Evolutionary conservation across 2,113 vertebrate species (phyloP).

Genomic region (Prietella phreatophila): DNA sequence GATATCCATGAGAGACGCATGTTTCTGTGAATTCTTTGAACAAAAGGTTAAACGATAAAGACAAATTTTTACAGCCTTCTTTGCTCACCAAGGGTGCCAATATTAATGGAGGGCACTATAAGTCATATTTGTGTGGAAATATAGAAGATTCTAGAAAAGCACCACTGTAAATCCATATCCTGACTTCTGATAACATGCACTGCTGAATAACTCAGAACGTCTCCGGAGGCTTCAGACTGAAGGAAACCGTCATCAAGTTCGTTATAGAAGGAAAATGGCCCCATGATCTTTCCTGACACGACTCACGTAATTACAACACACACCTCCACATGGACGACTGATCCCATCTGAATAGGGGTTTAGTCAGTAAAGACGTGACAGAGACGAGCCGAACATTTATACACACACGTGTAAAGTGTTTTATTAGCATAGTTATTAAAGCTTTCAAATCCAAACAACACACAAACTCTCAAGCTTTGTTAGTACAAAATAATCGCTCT

Average conservation of each 20-base stretch:
- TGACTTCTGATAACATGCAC: too few species aligned
- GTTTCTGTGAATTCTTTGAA: too few species aligned
- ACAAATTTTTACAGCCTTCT: too few species aligned
- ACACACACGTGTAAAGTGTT: constrained; percentile 1
- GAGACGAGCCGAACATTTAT: neutral
- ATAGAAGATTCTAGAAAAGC: too few species aligned
- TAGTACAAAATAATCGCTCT: neutral
- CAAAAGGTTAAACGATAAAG: too few species aligned
- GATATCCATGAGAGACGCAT: too few species aligned
- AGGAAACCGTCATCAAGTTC: neutral
- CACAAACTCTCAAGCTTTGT: neutral
- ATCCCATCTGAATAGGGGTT: neutral
- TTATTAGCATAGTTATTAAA: constrained; percentile 7
- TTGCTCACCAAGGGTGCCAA: too few species aligned
- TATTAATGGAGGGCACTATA: too few species aligned
- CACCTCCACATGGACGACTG: neutral
- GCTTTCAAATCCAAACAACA: neutral
- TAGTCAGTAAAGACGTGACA: neutral
- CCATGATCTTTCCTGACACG: neutral
- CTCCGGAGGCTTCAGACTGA: neutral
- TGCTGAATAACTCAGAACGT: neutral
- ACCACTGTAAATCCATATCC: too few species aligned
- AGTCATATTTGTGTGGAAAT: too few species aligned
- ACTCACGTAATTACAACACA: too few species aligned
- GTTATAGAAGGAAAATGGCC: neutral